phyloP scores from a whole-genome alignment of 1,140 invertebrate species.

The Thrips palmi region DNA sequence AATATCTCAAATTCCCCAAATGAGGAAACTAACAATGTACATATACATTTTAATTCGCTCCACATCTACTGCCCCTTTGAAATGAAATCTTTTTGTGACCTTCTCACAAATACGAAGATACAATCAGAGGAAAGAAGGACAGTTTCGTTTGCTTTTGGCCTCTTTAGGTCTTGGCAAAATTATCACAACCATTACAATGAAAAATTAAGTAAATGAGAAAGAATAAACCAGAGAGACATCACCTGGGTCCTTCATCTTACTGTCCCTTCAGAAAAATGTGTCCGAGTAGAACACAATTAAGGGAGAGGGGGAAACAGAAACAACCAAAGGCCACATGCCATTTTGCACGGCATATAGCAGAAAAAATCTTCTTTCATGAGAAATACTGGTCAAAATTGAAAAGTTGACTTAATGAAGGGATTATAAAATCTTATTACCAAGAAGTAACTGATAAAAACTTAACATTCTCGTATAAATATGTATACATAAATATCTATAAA shows the following conservation, averaged over 20 bases:
- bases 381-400: too few relatives aligned
- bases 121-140: conserved; percentile 11
- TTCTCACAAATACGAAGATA: conserved; percentile 4
- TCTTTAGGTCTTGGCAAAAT: conserved; percentile 6
- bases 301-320: too few relatives aligned
- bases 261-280: conserved; percentile 3
- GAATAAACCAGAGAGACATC: background rate
- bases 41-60: conserved; percentile 1
- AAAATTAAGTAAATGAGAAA: conserved; percentile 1
- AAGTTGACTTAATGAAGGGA: too few relatives aligned
- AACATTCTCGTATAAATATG: too few relatives aligned
- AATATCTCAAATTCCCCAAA: background rate
- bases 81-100: conserved; percentile 4
- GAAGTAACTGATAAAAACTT: too few relatives aligned
- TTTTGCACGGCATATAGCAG: too few relatives aligned
- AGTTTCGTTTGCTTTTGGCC: background rate
- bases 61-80: too few relatives aligned
- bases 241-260: background rate
- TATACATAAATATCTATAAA: too few relatives aligned
- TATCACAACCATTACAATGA: background rate
- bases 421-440: too few relatives aligned
- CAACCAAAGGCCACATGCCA: too few relatives aligned
- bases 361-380: too few relatives aligned
- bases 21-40: conserved; percentile 4
- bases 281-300: too few relatives aligned